Conservation (phyloP, 2,888 invertebrate genomes). For the Chorisops tibialis region DNA sequence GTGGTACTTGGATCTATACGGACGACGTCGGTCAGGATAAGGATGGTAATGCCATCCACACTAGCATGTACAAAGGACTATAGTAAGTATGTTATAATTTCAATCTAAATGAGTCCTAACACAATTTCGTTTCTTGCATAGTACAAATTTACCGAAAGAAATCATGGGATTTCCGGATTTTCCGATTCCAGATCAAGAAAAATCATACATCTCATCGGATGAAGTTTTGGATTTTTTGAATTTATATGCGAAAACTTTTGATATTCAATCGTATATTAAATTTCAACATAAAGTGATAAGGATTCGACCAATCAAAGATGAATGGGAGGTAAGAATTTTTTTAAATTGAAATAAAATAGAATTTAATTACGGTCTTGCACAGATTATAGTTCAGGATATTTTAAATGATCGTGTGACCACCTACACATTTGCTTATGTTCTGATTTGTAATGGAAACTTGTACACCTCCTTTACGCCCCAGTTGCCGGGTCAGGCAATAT, state of each 20-base stretch:
- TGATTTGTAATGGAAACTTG: slow-evolving; percentile 85
- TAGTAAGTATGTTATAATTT: slow-evolving; percentile 57
- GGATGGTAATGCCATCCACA: slow-evolving; percentile 77
- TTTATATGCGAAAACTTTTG: slow-evolving; percentile 66
- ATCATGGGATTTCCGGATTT: slow-evolving; percentile 89
- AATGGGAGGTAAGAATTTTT: slow-evolving; percentile 64
- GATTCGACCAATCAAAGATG: slow-evolving; percentile 54
- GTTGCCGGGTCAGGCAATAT: slow-evolving; percentile 65
- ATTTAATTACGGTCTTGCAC: no score
- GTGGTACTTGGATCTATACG: slow-evolving; percentile 90
- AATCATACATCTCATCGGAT: slow-evolving; percentile 70
- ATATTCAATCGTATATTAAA: slow-evolving; percentile 63
- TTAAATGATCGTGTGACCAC: slow-evolving; percentile 45
- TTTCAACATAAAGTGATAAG: slow-evolving; percentile 58
- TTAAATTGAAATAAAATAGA: no score
- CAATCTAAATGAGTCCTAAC: no score
- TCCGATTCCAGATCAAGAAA: slow-evolving; percentile 67
- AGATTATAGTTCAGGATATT: slow-evolving; percentile 44
- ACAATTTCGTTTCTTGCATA: slow-evolving; percentile 48
- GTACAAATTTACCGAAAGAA: slow-evolving; percentile 91
- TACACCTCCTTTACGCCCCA: slow-evolving; percentile 70
- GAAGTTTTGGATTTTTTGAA: slow-evolving; percentile 72
- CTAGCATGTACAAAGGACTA: slow-evolving; percentile 87
- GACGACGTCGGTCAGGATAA: slow-evolving; percentile 70
- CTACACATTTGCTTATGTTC: slow-evolving; percentile 70